Evolutionary conservation across 2,888 invertebrate genomes (phyloP).

Genomic region (Augiades crinisus): DNA sequence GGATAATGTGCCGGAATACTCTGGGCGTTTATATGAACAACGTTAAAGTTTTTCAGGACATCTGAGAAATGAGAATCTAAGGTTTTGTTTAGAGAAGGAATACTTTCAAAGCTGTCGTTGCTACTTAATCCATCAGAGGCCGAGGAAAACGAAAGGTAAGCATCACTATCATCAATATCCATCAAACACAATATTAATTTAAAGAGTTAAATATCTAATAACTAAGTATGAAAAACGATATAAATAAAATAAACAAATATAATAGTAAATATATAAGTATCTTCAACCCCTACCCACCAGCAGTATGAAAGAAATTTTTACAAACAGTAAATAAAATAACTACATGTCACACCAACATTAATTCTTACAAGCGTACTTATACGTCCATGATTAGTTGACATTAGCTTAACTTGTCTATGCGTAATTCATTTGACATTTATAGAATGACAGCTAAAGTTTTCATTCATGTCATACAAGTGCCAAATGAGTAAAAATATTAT

Average conservation of each 20-base stretch:
- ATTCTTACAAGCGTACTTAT: too few species aligned
- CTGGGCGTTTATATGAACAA: too few species aligned
- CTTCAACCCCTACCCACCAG: background rate
- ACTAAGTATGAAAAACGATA: background rate
- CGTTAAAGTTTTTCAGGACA: slow-evolving; percentile 5
- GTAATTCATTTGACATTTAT: too few species aligned
- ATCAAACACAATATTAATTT: background rate
- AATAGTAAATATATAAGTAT: background rate
- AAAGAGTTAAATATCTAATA: background rate
- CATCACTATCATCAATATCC: background rate
- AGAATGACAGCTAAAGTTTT: too few species aligned
- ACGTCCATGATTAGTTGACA: too few species aligned
- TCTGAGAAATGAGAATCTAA: slow-evolving; percentile 2
- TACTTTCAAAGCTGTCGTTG: background rate
- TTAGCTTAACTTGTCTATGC: too few species aligned
- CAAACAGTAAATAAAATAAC: too few species aligned
- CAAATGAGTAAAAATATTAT: too few species aligned
- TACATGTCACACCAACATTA: too few species aligned
- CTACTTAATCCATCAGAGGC: background rate
- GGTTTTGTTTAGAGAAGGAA: background rate
- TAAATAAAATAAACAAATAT: background rate
- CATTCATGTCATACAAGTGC: too few species aligned
- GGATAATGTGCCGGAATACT: too few species aligned
- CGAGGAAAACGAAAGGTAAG: background rate
- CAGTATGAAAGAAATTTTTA: background rate